These are phyloP conservation scores for Gadus chalcogrammus DNA, from an alignment of 2,113 vertebrate genomes.

Conservation along the genomic window DNA sequence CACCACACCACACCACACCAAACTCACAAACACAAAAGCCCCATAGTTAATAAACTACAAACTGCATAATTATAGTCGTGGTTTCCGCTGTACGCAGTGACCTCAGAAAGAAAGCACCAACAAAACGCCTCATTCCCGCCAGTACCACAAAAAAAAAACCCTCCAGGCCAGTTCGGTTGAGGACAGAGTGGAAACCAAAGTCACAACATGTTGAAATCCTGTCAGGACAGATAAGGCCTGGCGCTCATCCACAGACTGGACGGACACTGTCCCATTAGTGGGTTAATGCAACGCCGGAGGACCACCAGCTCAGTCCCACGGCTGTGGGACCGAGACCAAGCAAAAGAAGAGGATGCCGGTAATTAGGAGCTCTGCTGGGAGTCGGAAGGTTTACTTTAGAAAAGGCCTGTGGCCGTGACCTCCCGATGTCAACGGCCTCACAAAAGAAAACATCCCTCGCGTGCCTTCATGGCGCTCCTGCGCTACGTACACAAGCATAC, in stretches of 20 bases:
- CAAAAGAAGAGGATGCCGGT: slow-evolving; percentile 22
- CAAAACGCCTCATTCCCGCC: background rate
- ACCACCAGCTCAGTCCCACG: slow-evolving; percentile 11
- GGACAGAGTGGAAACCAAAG: slow-evolving; percentile 36
- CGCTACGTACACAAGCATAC: background rate
- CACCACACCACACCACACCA: background rate
- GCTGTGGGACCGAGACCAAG: slow-evolving; percentile 6
- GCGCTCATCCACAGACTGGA: slow-evolving; percentile 15
- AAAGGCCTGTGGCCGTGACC: slow-evolving; percentile 41
- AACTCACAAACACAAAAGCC: no score
- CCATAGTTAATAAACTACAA: no score
- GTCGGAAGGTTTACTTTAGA: slow-evolving; percentile 61
- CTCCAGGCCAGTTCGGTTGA: slow-evolving; percentile 15
- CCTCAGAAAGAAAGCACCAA: background rate
- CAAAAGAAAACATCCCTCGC: slow-evolving; percentile 1
- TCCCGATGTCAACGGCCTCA: slow-evolving; percentile 23
- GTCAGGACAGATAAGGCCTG: slow-evolving; percentile 38
- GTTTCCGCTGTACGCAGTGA: no score
- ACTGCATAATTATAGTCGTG: no score
- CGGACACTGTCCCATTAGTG: slow-evolving; percentile 28
- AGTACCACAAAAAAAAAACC: background rate
- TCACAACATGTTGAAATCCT: slow-evolving; percentile 21
- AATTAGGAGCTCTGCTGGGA: slow-evolving; percentile 46
- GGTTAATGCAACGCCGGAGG: slow-evolving; percentile 21
- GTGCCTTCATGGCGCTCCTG: no score